Evolutionary conservation across 2,888 invertebrate species (phyloP), one percentile per base, ranked within the genome.

Genomic region (Dynastes grantii): DNA sequence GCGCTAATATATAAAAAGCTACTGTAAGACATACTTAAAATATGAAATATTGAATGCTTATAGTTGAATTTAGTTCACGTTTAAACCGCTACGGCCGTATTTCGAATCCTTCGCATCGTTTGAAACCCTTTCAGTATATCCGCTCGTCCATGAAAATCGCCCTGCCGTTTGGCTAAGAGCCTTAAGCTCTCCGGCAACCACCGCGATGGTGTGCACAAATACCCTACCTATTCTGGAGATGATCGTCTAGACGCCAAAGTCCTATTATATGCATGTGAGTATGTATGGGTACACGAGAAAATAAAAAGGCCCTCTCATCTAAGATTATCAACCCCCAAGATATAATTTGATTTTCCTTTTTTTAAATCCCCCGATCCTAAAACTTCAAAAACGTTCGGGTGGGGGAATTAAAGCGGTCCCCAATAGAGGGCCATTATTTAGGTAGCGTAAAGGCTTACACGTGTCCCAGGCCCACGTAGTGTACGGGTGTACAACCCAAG

Each of bases 191-290:
- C 58, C 58, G 32, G 9, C 22, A 61, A 61, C 61, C 61, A 16
- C 27, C 45, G 13, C 22, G 22, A 58, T 45, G 13, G 53, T 37
- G 45, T 13, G 45, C 63, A 61, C 27, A 75, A 75, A 75, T 75
- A 27, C 61, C 45, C 45, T 45, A 75, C 40, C 73, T 61, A 75
- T 75, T 75, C 73, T 61, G 27, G 29, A 61, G 73, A 61, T 61
- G 61, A 61, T 75, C 73, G 58, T 73, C 58, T 58, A 58, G 45
- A 73, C 73, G 73, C 45, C 22, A 61, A 29, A 45, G 73, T 58
- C 61, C 61, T 75, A 61, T 75, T 75, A 61, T 58, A 27, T 11
- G 8, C 8, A 45, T 45, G 45, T 45, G 8, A 45, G 49, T 37
- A 27, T 11, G 8, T 45, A 45, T 45, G 45, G n/a, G n/a, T n/a